Percentiles rank a stretch among this genome's conserved stretches.
Evolutionary conservation across 2,797 vertebrate genomes (phyloP).

Genomic region (Macroramphosus scolopax): DNA sequence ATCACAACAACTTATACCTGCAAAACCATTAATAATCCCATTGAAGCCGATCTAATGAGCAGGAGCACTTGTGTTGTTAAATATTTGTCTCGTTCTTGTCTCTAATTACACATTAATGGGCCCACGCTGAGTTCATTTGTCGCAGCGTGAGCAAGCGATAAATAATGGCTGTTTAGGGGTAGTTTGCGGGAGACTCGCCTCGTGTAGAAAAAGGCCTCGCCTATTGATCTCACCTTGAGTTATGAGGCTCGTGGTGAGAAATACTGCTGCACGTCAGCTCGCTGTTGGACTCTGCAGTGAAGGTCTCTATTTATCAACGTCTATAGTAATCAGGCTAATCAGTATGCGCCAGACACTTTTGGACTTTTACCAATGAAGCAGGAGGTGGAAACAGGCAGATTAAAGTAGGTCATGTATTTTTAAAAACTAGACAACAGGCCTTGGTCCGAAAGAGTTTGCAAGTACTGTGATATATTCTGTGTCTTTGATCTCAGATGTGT

Average conservation of each 20-base stretch:
- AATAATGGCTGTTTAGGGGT: slow-evolving; percentile 60
- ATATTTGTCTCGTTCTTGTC: slow-evolving; percentile 64
- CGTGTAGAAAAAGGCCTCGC: slow-evolving; percentile 40
- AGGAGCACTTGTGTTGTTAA: slow-evolving; percentile 55
- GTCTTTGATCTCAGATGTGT: too few relatives aligned
- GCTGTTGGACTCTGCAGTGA: slow-evolving; percentile 33
- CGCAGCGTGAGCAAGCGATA: slow-evolving; percentile 54
- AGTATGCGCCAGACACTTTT: slow-evolving; percentile 13
- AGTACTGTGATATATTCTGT: too few relatives aligned
- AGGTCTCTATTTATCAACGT: slow-evolving; percentile 55
- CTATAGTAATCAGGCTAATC: slow-evolving; percentile 58
- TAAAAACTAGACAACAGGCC: slow-evolving; percentile 21
- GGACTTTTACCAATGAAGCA: slow-evolving; percentile 22
- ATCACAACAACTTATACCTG: slow-evolving; percentile 18
- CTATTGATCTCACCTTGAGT: slow-evolving; percentile 63
- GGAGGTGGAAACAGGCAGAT: slow-evolving; percentile 13
- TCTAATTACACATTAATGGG: slow-evolving; percentile 74
- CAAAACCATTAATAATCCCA: slow-evolving; percentile 40
- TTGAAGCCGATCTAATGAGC: slow-evolving; percentile 49
- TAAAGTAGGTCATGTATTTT: slow-evolving; percentile 41
- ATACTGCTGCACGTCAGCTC: slow-evolving; percentile 37
- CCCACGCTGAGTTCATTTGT: slow-evolving; percentile 65
- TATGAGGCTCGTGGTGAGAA: slow-evolving; percentile 40
- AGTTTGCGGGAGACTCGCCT: slow-evolving; percentile 39
- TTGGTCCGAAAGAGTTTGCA: slow-evolving; percentile 14